A percentile compares a stretch with the other conserved stretches of the same genome.
Evolutionary conservation across 2,113 vertebrate species (phyloP).

Genomic region (Gyps fulvus): DNA sequence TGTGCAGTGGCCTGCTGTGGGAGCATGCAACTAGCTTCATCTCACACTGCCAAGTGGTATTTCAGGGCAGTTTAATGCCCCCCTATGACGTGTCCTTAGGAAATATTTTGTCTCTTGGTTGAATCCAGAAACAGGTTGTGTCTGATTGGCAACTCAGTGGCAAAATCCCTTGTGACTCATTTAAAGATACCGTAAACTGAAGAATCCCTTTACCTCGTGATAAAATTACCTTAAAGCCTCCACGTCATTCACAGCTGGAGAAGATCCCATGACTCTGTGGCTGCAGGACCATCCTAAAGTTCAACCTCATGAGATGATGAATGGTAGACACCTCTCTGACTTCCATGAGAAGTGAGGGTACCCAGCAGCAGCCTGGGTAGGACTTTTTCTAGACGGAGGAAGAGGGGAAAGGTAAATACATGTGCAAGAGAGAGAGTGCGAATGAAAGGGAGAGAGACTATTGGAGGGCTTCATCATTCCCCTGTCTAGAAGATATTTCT

Average conservation of each 20-base stretch:
- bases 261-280: background rate
- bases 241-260: background rate
- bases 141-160: background rate
- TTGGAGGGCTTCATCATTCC: constrained; percentile 21
- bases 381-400: background rate
- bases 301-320: background rate
- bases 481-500: constrained; percentile 61
- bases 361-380: background rate
- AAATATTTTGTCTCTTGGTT: background rate
- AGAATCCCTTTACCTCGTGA: background rate
- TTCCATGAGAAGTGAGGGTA: background rate
- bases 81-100: background rate
- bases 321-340: background rate
- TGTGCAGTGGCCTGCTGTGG: background rate
- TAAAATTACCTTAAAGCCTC: background rate
- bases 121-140: background rate
- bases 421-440: background rate
- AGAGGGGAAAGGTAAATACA: background rate
- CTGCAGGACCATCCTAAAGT: background rate
- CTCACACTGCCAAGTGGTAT: background rate
- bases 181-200: background rate
- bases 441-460: background rate
- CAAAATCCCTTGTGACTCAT: background rate
- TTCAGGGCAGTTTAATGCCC: background rate
- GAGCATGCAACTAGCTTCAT: background rate